phyloP scores from a whole-genome alignment of 2,888 invertebrate species.

The Micoletzkya japonica region DNA sequence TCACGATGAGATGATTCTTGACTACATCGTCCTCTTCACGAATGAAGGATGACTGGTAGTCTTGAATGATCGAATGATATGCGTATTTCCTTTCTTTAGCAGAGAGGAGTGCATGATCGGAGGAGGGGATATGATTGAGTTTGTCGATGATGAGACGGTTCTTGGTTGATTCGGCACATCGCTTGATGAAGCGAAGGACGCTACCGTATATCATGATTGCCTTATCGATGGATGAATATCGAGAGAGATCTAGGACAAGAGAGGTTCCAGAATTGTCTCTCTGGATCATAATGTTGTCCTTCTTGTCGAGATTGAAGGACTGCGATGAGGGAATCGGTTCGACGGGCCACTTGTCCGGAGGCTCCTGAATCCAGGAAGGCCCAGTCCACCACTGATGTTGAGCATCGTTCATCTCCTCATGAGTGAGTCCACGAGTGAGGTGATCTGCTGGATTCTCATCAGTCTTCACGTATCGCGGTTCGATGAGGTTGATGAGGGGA shows the following conservation, averaged over 20 bases:
- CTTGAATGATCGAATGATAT: background rate
- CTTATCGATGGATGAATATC: background rate
- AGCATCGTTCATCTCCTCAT: background rate
- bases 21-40: background rate
- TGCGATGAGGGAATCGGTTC: too few relatives aligned
- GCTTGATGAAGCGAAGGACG: background rate
- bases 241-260: background rate
- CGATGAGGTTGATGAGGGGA: background rate
- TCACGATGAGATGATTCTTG: background rate
- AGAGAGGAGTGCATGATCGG: background rate
- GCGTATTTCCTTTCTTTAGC: background rate
- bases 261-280: too few relatives aligned
- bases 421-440: background rate
- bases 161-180: background rate
- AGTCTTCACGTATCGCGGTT: background rate
- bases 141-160: background rate
- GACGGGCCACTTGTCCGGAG: background rate
- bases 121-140: background rate
- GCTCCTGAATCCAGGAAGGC: background rate
- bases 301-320: too few relatives aligned
- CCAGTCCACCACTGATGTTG: constrained; percentile 9
- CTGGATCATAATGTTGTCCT: too few relatives aligned
- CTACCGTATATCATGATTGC: background rate
- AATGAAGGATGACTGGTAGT: background rate
- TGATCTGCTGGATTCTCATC: constrained; percentile 14